Evolutionary conservation across 37 sponge, comb jelly and placozoan genomes (phyloP).

Genomic region (Oscarella lobularis): DNA sequence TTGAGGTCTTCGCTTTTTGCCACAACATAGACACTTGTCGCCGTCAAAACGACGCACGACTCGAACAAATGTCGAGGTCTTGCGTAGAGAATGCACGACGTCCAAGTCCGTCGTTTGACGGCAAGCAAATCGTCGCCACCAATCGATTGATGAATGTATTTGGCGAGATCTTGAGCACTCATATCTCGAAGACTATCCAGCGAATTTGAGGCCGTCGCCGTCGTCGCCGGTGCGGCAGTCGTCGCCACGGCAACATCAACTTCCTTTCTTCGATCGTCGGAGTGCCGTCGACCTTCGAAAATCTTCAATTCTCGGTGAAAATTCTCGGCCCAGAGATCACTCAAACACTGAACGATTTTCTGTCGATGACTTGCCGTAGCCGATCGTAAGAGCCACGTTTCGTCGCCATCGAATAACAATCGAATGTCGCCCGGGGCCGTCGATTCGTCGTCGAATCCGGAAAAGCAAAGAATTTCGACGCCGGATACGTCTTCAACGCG

Average conservation of each 20-base stretch:
- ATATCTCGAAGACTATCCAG: not conserved
- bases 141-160: not conserved
- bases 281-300: no score
- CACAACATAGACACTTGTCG: not conserved
- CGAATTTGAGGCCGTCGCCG: not conserved
- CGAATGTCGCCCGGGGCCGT: not conserved
- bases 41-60: not conserved
- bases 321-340: not conserved
- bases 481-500: not conserved
- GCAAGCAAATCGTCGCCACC: not conserved
- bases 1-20: not conserved
- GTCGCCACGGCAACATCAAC: no score
- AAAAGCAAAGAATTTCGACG: not conserved
- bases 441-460: not conserved
- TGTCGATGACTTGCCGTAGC: not conserved
- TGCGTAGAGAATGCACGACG: not conserved
- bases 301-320: no score
- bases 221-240: no score
- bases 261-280: no score
- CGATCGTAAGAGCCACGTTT: not conserved
- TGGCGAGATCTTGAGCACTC: not conserved
- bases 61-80: not conserved
- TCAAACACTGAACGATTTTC: not conserved
- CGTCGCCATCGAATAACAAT: not conserved
- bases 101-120: not conserved